Evolutionary conservation across 2,888 invertebrate species (phyloP).

Genomic region (Neoitamus cyanurus): DNA sequence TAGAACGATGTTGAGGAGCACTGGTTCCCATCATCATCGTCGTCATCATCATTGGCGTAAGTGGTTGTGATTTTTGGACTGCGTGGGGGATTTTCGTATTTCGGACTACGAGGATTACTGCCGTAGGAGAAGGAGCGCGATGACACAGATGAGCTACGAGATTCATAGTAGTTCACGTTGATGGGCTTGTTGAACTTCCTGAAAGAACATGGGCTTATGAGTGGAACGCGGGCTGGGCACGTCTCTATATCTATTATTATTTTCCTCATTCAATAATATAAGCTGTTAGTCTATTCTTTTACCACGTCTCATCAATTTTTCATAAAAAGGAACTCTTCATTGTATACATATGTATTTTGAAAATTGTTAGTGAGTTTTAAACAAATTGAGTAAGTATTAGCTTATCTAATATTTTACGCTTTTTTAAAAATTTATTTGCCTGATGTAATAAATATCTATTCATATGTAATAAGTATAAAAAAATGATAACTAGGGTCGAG

Average conservation of each 20-base stretch:
- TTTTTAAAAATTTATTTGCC: no score
- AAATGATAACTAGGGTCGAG: no score
- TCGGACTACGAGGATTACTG: constrained; percentile 52
- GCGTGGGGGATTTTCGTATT: constrained; percentile 62
- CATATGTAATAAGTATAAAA: no score
- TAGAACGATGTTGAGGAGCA: constrained; percentile 61
- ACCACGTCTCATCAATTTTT: no score
- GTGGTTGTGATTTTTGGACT: constrained; percentile 66
- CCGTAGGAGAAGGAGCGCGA: constrained; percentile 48
- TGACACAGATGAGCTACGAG: constrained; percentile 45
- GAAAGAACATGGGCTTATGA: neutral
- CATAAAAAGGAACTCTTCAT: no score
- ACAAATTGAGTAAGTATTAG: no score
- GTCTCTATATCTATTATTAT: neutral
- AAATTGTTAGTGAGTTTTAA: no score
- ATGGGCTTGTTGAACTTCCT: constrained; percentile 46
- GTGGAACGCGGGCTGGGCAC: neutral
- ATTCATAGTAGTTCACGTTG: constrained; percentile 36
- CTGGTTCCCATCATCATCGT: constrained; percentile 53
- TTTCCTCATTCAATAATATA: neutral
- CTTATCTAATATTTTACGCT: no score
- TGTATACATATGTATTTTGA: no score
- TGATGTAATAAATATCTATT: no score
- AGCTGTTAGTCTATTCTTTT: no score
- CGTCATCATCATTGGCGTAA: constrained; percentile 61